Percentiles rank a stretch among this genome's conserved stretches.
phyloP scores from a whole-genome alignment of 2,113 vertebrate genomes.

The Cervus canadensis region DNA sequence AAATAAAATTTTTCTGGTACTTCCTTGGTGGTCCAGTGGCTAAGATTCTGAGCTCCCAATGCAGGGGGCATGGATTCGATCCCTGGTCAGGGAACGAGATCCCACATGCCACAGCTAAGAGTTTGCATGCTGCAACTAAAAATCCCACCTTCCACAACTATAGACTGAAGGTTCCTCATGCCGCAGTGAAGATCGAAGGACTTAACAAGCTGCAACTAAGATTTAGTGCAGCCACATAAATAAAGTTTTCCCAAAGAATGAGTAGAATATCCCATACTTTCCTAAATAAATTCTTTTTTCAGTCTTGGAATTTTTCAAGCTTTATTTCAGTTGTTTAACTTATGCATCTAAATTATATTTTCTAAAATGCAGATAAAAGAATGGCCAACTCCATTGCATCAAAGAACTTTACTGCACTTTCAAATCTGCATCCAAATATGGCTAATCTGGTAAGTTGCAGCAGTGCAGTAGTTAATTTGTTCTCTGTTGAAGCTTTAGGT shows the following conservation, averaged over 20 bases:
- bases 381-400: conserved; percentile 80
- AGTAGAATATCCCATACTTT: conserved; percentile 44
- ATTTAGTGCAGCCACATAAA: neutral
- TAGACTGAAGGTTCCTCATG: neutral
- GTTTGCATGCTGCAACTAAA: neutral
- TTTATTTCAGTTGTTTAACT: conserved; percentile 67
- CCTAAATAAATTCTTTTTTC: conserved; percentile 58
- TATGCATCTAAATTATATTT: conserved; percentile 64
- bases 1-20: neutral
- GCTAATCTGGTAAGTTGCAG: conserved; percentile 87
- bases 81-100: neutral
- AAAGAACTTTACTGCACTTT: conserved; percentile 84
- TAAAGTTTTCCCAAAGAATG: conserved; percentile 36
- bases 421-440: conserved; percentile 90
- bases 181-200: neutral
- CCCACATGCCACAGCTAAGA: neutral
- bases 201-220: neutral
- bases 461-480: conserved; percentile 55
- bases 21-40: neutral
- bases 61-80: neutral
- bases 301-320: conserved; percentile 26
- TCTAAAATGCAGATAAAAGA: conserved; percentile 76
- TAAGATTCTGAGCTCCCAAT: neutral
- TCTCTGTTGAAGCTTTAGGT: conserved; percentile 62
- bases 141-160: neutral